Percentiles rank a stretch among this genome's conserved stretches.
Conservation (phyloP, 1,140 invertebrate species). For the Oppia nitens region DNA sequence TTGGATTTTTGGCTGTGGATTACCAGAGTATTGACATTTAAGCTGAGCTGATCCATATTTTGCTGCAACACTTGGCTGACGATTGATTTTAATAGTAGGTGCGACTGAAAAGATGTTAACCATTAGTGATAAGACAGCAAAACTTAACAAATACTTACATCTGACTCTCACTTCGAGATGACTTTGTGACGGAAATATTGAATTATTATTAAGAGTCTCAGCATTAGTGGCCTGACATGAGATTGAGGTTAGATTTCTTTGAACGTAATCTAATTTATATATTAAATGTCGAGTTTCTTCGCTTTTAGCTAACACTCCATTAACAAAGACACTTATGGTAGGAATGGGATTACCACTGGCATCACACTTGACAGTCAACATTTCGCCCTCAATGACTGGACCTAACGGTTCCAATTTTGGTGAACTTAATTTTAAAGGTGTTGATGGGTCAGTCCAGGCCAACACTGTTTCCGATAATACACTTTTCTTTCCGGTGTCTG, state of each 20-base stretch:
- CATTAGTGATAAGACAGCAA: neutral
- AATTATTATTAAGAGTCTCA: slow-evolving; percentile 33
- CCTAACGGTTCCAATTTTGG: slow-evolving; percentile 62
- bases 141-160: too few relatives aligned
- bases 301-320: slow-evolving; percentile 8
- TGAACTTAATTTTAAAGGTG: slow-evolving; percentile 63
- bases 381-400: slow-evolving; percentile 56
- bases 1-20: slow-evolving; percentile 54
- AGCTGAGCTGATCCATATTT: slow-evolving; percentile 51
- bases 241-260: slow-evolving; percentile 49
- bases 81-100: slow-evolving; percentile 30
- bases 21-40: slow-evolving; percentile 52
- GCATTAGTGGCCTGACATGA: slow-evolving; percentile 10
- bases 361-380: slow-evolving; percentile 63
- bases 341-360: slow-evolving; percentile 63
- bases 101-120: slow-evolving; percentile 35
- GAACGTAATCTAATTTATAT: slow-evolving; percentile 58
- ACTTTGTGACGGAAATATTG: slow-evolving; percentile 41
- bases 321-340: slow-evolving; percentile 43
- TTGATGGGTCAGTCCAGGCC: slow-evolving; percentile 66
- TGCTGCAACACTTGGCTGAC: slow-evolving; percentile 42
- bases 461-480: slow-evolving; percentile 38
- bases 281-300: slow-evolving; percentile 38
- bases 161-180: slow-evolving; percentile 1
- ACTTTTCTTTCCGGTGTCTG: slow-evolving; percentile 14